A percentile compares a stretch with the other conserved stretches of the same genome.
Evolutionary conservation across 2,888 invertebrate genomes (phyloP).

Genomic region (Microctonus brassicae): DNA sequence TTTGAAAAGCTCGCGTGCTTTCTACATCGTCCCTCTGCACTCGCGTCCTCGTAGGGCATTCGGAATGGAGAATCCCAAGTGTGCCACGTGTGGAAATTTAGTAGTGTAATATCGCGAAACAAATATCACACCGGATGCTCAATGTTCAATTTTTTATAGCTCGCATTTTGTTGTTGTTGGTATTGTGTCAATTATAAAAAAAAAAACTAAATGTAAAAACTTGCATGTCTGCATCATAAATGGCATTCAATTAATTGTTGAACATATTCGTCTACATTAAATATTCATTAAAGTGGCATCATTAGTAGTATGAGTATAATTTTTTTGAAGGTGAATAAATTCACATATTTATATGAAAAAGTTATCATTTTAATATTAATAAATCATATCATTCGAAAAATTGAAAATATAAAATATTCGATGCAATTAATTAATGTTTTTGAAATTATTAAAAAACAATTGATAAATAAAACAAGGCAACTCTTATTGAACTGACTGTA

Average conservation of each 20-base stretch:
- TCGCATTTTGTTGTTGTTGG: background rate
- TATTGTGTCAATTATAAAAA: background rate
- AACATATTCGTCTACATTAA: background rate
- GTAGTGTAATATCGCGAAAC: conserved; percentile 32
- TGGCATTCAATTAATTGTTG: background rate
- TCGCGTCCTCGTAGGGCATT: background rate
- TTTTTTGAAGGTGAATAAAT: no score
- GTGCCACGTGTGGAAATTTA: conserved; percentile 23
- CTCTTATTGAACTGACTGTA: background rate
- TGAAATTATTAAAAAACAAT: no score
- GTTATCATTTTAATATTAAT: no score
- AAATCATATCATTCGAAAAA: no score
- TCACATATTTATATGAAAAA: no score
- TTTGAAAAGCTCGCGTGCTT: background rate
- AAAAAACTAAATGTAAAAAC: background rate
- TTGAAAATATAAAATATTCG: no score
- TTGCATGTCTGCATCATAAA: background rate
- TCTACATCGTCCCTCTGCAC: background rate
- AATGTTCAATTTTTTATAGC: background rate
- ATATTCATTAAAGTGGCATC: background rate
- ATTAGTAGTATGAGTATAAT: no score
- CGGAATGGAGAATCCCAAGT: background rate
- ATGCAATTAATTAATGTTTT: no score
- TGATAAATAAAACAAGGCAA: no score
- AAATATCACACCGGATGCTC: conserved; percentile 33